A percentile compares a stretch with the other conserved stretches of the same genome.
Evolutionary conservation across 2,797 vertebrate genomes (phyloP).

Genomic region (Acipenser ruthenus): DNA sequence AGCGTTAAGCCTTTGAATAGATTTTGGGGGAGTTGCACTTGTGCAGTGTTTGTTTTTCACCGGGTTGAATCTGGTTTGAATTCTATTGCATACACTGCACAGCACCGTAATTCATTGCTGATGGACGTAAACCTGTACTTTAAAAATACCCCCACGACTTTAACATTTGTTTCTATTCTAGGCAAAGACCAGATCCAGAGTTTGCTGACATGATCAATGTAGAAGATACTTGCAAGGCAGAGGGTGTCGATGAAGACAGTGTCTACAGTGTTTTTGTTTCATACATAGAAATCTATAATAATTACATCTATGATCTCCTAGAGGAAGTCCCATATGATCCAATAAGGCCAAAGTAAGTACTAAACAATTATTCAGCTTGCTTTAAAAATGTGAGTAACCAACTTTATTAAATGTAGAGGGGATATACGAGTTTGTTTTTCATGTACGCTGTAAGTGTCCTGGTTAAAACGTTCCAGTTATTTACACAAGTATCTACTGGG

Average conservation of each 20-base stretch:
- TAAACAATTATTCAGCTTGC: slow-evolving; percentile 63
- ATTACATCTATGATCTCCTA: slow-evolving; percentile 93
- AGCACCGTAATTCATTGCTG: neutral
- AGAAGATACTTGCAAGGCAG: slow-evolving; percentile 67
- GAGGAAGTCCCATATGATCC: slow-evolving; percentile 75
- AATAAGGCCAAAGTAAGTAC: slow-evolving; percentile 86
- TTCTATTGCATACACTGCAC: neutral
- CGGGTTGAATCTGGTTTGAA: neutral
- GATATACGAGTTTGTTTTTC: too few relatives aligned
- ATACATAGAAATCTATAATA: slow-evolving; percentile 97
- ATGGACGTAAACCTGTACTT: neutral
- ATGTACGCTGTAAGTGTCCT: too few relatives aligned
- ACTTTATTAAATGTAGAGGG: too few relatives aligned
- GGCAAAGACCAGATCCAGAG: slow-evolving; percentile 80
- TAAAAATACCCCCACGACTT: neutral
- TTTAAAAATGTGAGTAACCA: too few relatives aligned
- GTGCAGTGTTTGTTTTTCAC: neutral
- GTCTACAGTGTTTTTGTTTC: slow-evolving; percentile 89
- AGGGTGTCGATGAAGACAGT: slow-evolving; percentile 86
- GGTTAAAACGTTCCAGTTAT: too few relatives aligned
- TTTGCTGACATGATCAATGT: slow-evolving; percentile 85
- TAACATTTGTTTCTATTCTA: slow-evolving; percentile 31
- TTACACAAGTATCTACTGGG: too few relatives aligned
- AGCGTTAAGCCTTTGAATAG: slow-evolving; percentile 14
- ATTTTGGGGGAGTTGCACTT: too few relatives aligned